Evolutionary conservation across 2,113 vertebrate genomes (phyloP).

Genomic region (Lichenostomus cassidix): DNA sequence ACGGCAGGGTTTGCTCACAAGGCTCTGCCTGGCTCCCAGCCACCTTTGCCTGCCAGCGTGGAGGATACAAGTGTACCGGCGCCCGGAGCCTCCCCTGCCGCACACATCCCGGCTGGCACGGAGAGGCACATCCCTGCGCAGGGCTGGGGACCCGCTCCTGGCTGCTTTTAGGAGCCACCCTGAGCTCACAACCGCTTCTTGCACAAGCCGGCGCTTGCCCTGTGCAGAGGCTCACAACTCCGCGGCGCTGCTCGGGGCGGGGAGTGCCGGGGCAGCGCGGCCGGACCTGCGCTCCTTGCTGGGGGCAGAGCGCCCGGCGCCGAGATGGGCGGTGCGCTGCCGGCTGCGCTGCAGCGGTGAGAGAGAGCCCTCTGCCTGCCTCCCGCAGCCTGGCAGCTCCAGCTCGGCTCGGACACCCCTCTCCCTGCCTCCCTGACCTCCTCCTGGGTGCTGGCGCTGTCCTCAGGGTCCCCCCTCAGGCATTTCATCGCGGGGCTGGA

Average conservation of each 20-base stretch:
- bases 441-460: neutral
- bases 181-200: neutral
- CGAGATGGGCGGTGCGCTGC: neutral
- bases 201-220: neutral
- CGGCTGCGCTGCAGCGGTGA: neutral
- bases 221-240: neutral
- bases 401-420: rapidly evolving
- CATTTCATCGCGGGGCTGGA: neutral
- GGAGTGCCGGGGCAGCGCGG: too few relatives aligned
- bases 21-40: neutral
- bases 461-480: neutral
- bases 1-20: neutral
- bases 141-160: neutral
- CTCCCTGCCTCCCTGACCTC: rapidly evolving
- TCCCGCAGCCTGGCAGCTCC: neutral
- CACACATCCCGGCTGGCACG: neutral
- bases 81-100: rapidly evolving
- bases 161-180: neutral
- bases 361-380: constrained; percentile 28
- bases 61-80: neutral
- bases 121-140: neutral
- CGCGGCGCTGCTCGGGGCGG: too few relatives aligned
- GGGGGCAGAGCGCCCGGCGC: rapidly evolving
- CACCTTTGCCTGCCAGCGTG: neutral
- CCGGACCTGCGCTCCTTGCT: rapidly evolving